Percentiles rank a stretch among this genome's conserved stretches.
Evolutionary conservation across 1,140 invertebrate genomes (phyloP).

Genomic region (Rhagoletis zephyria): DNA sequence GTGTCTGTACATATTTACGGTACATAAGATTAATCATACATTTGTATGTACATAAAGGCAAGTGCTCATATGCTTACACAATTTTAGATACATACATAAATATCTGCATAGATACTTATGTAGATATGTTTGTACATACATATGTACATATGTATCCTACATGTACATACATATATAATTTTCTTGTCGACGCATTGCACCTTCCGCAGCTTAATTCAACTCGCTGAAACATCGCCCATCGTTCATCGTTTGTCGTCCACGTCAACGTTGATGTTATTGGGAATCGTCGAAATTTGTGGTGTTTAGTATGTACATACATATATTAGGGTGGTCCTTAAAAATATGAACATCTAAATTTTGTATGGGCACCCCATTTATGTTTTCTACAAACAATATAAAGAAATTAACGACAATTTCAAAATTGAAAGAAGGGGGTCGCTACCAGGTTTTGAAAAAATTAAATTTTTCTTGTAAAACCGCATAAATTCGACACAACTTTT

Average conservation of each 20-base stretch:
- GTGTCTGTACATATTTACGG: neutral
- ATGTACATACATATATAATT: constrained; percentile 5
- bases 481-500: too few relatives aligned
- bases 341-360: too few relatives aligned
- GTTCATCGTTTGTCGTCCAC: constrained; percentile 40
- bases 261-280: constrained; percentile 32
- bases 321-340: too few relatives aligned
- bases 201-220: neutral
- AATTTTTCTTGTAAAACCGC: too few relatives aligned
- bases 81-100: neutral
- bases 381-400: too few relatives aligned
- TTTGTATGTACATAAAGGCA: neutral
- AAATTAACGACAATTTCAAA: too few relatives aligned
- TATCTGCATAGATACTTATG: neutral
- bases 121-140: neutral
- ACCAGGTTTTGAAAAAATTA: too few relatives aligned
- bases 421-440: too few relatives aligned
- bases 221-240: neutral
- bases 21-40: neutral
- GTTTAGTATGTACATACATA: neutral
- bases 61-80: neutral
- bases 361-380: too few relatives aligned
- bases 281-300: constrained; percentile 40
- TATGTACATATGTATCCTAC: too few relatives aligned
- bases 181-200: constrained; percentile 44